A percentile compares a stretch with the other conserved stretches of the same genome.
These are phyloP conservation scores for Eupeodes latifasciatus DNA, from an alignment of 2,888 invertebrate genomes.

Conservation along the genomic window DNA sequence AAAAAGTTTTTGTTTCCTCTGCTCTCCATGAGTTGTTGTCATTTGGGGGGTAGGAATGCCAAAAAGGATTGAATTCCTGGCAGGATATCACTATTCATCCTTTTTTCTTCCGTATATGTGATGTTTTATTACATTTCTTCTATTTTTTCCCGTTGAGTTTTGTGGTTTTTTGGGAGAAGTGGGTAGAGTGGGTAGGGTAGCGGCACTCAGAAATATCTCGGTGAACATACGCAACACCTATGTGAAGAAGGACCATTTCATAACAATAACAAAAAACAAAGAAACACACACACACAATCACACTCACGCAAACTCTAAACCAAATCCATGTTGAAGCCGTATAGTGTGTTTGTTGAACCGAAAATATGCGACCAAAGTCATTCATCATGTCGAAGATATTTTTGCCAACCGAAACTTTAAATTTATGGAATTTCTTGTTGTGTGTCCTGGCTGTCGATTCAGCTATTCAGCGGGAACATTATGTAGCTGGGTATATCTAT, in stretches of 20 bases:
- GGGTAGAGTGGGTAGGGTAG: too few relatives aligned
- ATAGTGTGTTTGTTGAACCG: conserved; percentile 61
- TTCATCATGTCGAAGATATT: conserved; percentile 76
- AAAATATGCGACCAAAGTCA: conserved; percentile 75
- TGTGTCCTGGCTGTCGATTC: conserved; percentile 64
- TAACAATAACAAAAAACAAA: not conserved
- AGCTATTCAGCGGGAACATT: conserved; percentile 17
- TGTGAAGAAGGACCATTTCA: not conserved
- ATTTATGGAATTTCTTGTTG: conserved; percentile 76
- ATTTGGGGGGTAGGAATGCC: conserved; percentile 32
- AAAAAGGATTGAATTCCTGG: conserved; percentile 66
- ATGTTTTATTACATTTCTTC: conserved; percentile 21
- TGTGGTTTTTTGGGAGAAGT: not conserved
- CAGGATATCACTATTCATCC: conserved; percentile 61
- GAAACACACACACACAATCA: conserved; percentile 49
- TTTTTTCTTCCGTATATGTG: conserved; percentile 1
- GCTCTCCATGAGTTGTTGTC: too few relatives aligned
- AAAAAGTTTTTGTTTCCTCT: conserved; percentile 10
- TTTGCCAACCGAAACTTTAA: conserved; percentile 66
- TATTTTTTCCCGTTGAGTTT: conserved; percentile 10
- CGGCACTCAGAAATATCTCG: conserved; percentile 18
- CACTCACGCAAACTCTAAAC: conserved; percentile 1
- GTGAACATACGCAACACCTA: conserved; percentile 27
- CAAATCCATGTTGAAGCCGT: not conserved
- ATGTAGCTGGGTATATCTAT: conserved; percentile 1